phyloP scores from a whole-genome alignment of 2,888 invertebrate genomes.

The Lithophane ornitopus region DNA sequence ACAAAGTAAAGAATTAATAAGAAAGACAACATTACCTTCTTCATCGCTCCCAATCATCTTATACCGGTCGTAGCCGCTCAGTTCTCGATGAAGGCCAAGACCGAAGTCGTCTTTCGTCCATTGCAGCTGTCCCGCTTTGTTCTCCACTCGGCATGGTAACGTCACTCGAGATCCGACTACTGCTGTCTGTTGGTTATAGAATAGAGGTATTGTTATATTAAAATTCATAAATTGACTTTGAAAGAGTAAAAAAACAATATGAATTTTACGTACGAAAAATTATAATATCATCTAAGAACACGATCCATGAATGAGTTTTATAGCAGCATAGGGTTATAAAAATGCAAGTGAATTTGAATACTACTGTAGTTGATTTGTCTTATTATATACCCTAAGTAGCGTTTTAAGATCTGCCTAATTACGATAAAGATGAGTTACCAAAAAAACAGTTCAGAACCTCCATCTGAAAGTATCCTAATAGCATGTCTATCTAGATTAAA shows the following conservation, averaged over 20 bases:
- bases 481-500: neutral
- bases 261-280: neutral
- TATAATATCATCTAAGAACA: neutral
- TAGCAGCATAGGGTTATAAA: neutral
- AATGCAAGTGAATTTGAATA: neutral
- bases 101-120: slow-evolving; percentile 99
- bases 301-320: accelerated
- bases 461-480: neutral
- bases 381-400: neutral
- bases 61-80: slow-evolving; percentile 98
- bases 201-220: slow-evolving; percentile 17
- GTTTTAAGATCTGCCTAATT: neutral
- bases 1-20: neutral
- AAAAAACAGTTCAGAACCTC: neutral
- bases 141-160: slow-evolving; percentile 96
- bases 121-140: slow-evolving; percentile 97
- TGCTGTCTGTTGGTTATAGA: slow-evolving; percentile 92
- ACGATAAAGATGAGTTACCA: neutral
- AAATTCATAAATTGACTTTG: neutral
- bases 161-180: slow-evolving; percentile 97
- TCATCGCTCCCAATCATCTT: slow-evolving; percentile 99
- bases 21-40: slow-evolving; percentile 92
- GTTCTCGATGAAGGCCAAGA: slow-evolving; percentile 96
- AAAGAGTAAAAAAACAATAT: neutral
- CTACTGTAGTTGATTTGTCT: neutral